A percentile compares a stretch with the other conserved stretches of the same genome.
phyloP scores from a whole-genome alignment of 1,140 invertebrate genomes.

The Luehdorfia chinensis region DNA sequence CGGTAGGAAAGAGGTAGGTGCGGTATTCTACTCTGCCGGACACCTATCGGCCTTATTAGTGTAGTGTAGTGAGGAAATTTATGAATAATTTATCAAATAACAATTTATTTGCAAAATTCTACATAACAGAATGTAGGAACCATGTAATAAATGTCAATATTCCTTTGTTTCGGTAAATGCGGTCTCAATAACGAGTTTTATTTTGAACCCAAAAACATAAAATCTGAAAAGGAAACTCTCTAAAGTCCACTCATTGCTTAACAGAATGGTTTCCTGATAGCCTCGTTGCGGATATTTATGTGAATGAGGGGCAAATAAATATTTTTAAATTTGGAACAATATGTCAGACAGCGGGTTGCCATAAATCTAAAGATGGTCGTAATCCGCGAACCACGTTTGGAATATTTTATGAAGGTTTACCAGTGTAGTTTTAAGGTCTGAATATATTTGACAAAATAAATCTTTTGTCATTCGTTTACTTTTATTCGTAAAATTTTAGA shows the following conservation, averaged over 20 bases:
- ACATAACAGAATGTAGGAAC: too few species aligned
- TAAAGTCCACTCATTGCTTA: conserved; percentile 46
- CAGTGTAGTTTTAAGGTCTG: conserved; percentile 32
- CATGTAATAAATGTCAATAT: conserved; percentile 5
- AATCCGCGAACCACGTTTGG: conserved; percentile 57
- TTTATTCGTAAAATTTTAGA: background rate
- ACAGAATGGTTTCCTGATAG: conserved; percentile 39
- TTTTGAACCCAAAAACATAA: conserved; percentile 33
- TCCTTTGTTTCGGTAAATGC: conserved; percentile 3
- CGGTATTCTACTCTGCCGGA: too few species aligned
- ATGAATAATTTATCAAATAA: too few species aligned
- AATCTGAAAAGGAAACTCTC: conserved; percentile 47
- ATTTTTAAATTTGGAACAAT: conserved; percentile 75
- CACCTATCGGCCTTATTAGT: too few species aligned
- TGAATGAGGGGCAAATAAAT: conserved; percentile 55
- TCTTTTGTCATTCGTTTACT: conserved; percentile 9
- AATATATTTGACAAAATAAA: conserved; percentile 35
- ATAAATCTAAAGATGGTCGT: conserved; percentile 71
- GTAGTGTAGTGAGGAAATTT: too few species aligned
- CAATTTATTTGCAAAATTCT: too few species aligned
- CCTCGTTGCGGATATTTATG: conserved; percentile 31
- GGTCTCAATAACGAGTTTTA: conserved; percentile 12
- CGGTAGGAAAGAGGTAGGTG: too few species aligned
- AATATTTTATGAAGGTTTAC: conserved; percentile 65
- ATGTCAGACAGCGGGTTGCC: conserved; percentile 63